Evolutionary conservation across 2,888 invertebrate species (phyloP).

Genomic region (Temnothorax unifasciatus): DNA sequence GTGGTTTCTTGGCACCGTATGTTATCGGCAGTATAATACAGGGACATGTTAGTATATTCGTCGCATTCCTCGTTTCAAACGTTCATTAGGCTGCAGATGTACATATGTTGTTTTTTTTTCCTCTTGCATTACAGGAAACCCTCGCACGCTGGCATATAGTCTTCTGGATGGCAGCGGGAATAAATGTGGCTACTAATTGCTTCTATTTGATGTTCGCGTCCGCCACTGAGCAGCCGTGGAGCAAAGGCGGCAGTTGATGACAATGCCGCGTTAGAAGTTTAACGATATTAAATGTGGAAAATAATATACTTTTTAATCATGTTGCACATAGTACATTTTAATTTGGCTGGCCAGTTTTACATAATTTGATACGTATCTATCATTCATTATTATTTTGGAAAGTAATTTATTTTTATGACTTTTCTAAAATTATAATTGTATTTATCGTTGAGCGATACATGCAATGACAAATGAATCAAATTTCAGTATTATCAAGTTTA

Average conservation of each 20-base stretch:
- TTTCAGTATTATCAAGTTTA: slow-evolving; percentile 37
- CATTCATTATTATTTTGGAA: not conserved
- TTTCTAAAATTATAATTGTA: slow-evolving; percentile 18
- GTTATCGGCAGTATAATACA: slow-evolving; percentile 92
- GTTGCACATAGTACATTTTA: slow-evolving; percentile 78
- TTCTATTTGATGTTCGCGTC: slow-evolving; percentile 94
- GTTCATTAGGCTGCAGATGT: not conserved
- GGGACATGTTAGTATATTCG: slow-evolving; percentile 87
- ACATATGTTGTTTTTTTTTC: slow-evolving; percentile 30
- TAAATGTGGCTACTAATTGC: slow-evolving; percentile 91
- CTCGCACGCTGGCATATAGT: slow-evolving; percentile 92
- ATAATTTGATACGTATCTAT: slow-evolving; percentile 14
- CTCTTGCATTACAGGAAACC: slow-evolving; percentile 88
- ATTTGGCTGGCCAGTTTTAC: slow-evolving; percentile 24
- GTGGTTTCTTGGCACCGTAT: slow-evolving; percentile 94
- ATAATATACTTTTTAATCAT: slow-evolving; percentile 77
- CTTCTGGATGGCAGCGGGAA: slow-evolving; percentile 93
- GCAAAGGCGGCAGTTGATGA: slow-evolving; percentile 85
- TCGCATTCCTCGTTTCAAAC: not conserved
- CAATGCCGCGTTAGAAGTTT: slow-evolving; percentile 73
- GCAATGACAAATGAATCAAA: slow-evolving; percentile 35
- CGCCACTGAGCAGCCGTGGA: slow-evolving; percentile 92
- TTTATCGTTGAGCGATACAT: slow-evolving; percentile 12
- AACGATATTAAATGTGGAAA: slow-evolving; percentile 74
- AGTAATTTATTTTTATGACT: slow-evolving; percentile 6